phyloP scores from a whole-genome alignment of 2,888 invertebrate species.

The Arge pagana region DNA sequence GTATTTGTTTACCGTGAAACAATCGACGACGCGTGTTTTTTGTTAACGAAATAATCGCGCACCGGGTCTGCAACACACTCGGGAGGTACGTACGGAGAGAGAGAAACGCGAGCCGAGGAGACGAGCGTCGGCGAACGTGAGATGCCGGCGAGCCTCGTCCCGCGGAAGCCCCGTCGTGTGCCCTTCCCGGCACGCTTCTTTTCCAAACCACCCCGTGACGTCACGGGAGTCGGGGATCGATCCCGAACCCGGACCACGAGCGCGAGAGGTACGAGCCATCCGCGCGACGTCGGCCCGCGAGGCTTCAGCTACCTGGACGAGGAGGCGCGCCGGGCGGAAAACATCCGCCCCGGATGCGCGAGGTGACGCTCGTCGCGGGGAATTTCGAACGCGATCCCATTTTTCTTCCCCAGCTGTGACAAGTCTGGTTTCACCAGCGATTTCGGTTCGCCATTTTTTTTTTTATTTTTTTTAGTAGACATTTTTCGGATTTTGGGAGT shows the following conservation, averaged over 20 bases:
- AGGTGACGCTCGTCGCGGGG: conserved; percentile 24
- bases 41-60: neutral
- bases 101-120: conserved; percentile 21
- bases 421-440: no score
- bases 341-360: conserved; percentile 43
- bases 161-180: conserved; percentile 40
- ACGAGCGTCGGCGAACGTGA: no score
- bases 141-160: conserved; percentile 36
- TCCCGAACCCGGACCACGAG: conserved; percentile 44
- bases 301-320: conserved; percentile 29
- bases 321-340: conserved; percentile 47
- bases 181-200: no score
- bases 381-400: conserved; percentile 13
- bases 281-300: conserved; percentile 17
- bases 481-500: no score
- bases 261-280: conserved; percentile 16
- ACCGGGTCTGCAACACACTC: conserved; percentile 1
- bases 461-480: no score
- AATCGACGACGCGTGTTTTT: no score
- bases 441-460: no score
- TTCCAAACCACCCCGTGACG: conserved; percentile 53
- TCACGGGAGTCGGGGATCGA: conserved; percentile 56
- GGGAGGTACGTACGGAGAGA: conserved; percentile 15
- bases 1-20: no score
- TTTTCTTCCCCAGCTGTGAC: conserved; percentile 4